Evolutionary conservation across 2,888 invertebrate species (phyloP), one percentile per base, ranked within the genome.

Genomic region (Cosmopolites sordidus): DNA sequence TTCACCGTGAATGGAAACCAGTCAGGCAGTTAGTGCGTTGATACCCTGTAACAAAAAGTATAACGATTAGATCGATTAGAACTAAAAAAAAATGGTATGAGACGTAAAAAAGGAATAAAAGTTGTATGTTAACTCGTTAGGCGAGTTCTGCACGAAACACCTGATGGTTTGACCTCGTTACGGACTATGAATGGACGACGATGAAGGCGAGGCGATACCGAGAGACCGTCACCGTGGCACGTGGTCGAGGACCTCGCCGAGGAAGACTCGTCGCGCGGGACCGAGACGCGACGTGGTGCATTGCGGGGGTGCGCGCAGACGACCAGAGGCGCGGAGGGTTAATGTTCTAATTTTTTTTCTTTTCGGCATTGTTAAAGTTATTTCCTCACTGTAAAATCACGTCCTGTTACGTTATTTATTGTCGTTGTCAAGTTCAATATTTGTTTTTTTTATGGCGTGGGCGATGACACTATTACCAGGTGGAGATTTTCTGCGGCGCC

Each of bases 301-400:
- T 62, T 69, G 70, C 70, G 76, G 76, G 76, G 76, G 73, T 72
- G 76, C 75, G 74, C 69, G 75, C 72, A 72, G 72, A 74, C 11
- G 11, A 61, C 64, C 27, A 27, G 27, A 6, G 27, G 27, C 9
- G 27, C 9, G 27, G 27, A 27, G 27, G 9, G 9, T 6, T 27
- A 27, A n/a, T n/a, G n/a, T n/a, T n/a, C n/a, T n/a, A n/a, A n/a
- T n/a, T n/a, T n/a, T n/a, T n/a, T n/a, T n/a, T n/a, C n/a, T n/a
- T n/a, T n/a, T n/a, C n/a, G n/a, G n/a, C n/a, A n/a, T n/a, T n/a
- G n/a, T n/a, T n/a, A n/a, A n/a, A n/a, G n/a, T n/a, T n/a, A n/a
- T n/a, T n/a, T n/a, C n/a, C n/a, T n/a, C n/a, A n/a, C n/a, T n/a
- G n/a, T n/a, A n/a, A n/a, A n/a, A n/a, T n/a, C n/a, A n/a, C n/a